phyloP scores from a whole-genome alignment of 2,113 vertebrate species.

The Nerophis lumbriciformis region DNA sequence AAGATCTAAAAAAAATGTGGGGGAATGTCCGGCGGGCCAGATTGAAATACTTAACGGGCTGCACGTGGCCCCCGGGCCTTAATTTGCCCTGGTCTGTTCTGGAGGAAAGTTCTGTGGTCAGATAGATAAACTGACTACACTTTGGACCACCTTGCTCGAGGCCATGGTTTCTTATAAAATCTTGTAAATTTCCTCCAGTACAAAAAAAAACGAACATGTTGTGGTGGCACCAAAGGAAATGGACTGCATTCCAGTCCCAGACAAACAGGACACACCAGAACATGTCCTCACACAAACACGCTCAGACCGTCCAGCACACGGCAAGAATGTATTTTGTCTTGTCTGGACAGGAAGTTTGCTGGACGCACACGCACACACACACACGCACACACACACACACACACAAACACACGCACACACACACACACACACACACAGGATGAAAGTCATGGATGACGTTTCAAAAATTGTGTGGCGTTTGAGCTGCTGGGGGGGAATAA shows the following conservation, averaged over 20 bases:
- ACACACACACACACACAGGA: not conserved
- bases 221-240: constrained; percentile 28
- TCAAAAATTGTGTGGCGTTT: not conserved
- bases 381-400: not conserved
- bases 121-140: too few species aligned
- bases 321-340: constrained; percentile 60
- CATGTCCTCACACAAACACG: constrained; percentile 41
- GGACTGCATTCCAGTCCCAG: constrained; percentile 53
- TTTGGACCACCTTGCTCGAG: too few species aligned
- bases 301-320: constrained; percentile 36
- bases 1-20: too few species aligned
- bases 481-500: too few species aligned
- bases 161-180: too few species aligned
- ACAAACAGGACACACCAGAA: constrained; percentile 49
- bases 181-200: too few species aligned
- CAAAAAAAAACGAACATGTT: not conserved
- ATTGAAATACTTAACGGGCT: too few species aligned
- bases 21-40: too few species aligned
- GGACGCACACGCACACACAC: constrained; percentile 14
- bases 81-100: too few species aligned
- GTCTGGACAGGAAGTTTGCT: constrained; percentile 65
- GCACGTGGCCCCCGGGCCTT: too few species aligned
- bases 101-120: too few species aligned
- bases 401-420: constrained; percentile 8
- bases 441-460: not conserved